phyloP scores from a whole-genome alignment of 2,113 vertebrate species.

The Engraulis encrasicolus region DNA sequence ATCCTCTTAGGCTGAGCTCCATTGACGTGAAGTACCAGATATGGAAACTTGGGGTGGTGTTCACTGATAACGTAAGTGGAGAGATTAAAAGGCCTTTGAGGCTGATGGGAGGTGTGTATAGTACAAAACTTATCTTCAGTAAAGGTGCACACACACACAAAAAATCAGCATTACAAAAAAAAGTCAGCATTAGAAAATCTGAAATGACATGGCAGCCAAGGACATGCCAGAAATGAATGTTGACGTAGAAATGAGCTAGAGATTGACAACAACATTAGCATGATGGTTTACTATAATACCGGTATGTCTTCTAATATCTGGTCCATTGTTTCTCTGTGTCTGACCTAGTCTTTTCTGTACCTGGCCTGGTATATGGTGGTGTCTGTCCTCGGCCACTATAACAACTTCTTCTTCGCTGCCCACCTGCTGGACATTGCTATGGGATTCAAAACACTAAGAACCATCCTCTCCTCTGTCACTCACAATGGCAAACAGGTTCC shows the following conservation, averaged over 20 bases:
- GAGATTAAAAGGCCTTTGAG: background rate
- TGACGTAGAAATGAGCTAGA: background rate
- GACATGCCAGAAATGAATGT: background rate
- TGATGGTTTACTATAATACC: background rate
- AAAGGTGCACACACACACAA: background rate
- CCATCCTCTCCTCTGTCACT: slow-evolving; percentile 85
- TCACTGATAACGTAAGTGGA: slow-evolving; percentile 91
- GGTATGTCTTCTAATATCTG: background rate
- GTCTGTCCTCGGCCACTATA: slow-evolving; percentile 87
- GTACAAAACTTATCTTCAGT: background rate
- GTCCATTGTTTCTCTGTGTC: background rate
- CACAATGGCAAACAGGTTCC: slow-evolving; percentile 88
- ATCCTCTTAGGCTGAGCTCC: slow-evolving; percentile 81
- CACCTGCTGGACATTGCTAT: slow-evolving; percentile 88
- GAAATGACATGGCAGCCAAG: background rate
- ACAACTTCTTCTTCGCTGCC: slow-evolving; percentile 88
- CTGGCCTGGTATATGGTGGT: slow-evolving; percentile 88
- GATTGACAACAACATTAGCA: no score
- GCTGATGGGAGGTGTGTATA: background rate
- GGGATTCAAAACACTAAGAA: slow-evolving; percentile 87
- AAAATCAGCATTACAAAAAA: background rate
- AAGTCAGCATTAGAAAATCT: background rate
- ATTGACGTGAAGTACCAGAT: slow-evolving; percentile 93
- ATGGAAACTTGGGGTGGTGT: slow-evolving; percentile 95
- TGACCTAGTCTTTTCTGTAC: slow-evolving; percentile 83